Evolutionary conservation across 1,140 invertebrate genomes (phyloP), one percentile per base, ranked within the genome.

Genomic region (Nylanderia fulva): DNA sequence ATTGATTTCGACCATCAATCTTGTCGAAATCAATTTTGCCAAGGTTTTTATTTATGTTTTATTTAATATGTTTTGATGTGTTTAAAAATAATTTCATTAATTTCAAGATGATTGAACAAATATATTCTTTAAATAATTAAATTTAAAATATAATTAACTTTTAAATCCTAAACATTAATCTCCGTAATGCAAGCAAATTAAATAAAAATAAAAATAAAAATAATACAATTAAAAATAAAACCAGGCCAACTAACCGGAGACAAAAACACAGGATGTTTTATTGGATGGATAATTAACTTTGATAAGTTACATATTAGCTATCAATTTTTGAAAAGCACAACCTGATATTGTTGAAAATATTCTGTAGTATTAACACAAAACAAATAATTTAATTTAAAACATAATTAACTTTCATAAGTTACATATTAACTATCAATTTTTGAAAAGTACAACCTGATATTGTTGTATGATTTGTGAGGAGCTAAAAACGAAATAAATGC

Each of bases 261-360:
- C n/a, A n/a, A n/a, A n/a, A n/a, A n/a, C n/a, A n/a, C n/a, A n/a
- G n/a, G n/a, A n/a, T n/a, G n/a, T n/a, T n/a, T n/a, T n/a, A n/a
- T n/a, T n/a, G n/a, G n/a, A n/a, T n/a, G n/a, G n/a, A n/a, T n/a
- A n/a, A n/a, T n/a, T 18, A 52, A 52, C 1, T 66, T 36, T 4
- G 36, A 36, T 36, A 36, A 77, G 11, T 61, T 61, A 63, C 36
- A 45, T 18, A n/a, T 24, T 27, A 11, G 33, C 39, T 52, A 24
- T 48, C n/a, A 24, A 27, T 66, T 66, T 52, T 54, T 24, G 8
- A 66, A 15, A 79, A 77, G 52, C 36, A 66, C 27, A 27, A 79
- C 11, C 7, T 45, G 29, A 66, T 64, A 48, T 64, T 48, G 24
- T 77, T 36, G n/a, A 45, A 48, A 66, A 36, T 33, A 48, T 29